A percentile compares a stretch with the other conserved stretches of the same genome.
These are phyloP conservation scores for Noturus placidus DNA, from an alignment of 2,113 vertebrate species.

Conservation along the genomic window DNA sequence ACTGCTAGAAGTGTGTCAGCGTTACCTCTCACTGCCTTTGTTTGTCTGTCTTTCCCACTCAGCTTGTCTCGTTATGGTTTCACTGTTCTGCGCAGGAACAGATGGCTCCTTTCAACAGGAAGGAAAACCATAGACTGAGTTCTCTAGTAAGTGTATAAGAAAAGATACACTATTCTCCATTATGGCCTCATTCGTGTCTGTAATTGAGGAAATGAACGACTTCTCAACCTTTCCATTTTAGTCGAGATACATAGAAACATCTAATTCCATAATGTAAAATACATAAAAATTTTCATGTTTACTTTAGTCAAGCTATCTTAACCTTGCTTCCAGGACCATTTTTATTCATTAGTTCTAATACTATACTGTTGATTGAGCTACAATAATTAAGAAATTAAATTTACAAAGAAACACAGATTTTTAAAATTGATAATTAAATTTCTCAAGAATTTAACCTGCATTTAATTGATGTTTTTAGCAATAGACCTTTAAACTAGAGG, in stretches of 20 bases:
- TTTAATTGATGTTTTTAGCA: not conserved
- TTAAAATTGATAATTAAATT: not conserved
- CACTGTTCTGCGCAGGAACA: not conserved
- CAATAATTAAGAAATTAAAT: not conserved
- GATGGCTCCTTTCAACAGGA: conserved; percentile 33
- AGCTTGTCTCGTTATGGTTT: conserved; percentile 15
- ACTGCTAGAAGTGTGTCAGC: not conserved
- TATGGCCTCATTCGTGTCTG: conserved; percentile 28
- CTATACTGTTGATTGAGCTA: not conserved
- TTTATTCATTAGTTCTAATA: not conserved
- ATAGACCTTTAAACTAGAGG: not conserved
- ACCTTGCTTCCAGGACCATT: not conserved
- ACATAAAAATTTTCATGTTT: not conserved
- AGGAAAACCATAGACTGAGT: conserved; percentile 39
- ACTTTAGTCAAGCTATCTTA: not conserved
- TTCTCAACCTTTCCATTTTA: not conserved
- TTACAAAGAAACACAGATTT: not conserved
- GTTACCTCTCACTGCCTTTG: conserved; percentile 16
- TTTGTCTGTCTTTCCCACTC: conserved; percentile 28
- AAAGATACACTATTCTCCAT: conserved; percentile 8
- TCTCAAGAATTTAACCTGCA: not conserved
- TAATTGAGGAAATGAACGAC: conserved; percentile 27
- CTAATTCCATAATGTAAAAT: not conserved
- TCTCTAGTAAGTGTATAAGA: conserved; percentile 2
- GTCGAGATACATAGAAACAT: no score